Conservation (phyloP, 2,113 vertebrate species). For the Hydrochoerus hydrochaeris region DNA sequence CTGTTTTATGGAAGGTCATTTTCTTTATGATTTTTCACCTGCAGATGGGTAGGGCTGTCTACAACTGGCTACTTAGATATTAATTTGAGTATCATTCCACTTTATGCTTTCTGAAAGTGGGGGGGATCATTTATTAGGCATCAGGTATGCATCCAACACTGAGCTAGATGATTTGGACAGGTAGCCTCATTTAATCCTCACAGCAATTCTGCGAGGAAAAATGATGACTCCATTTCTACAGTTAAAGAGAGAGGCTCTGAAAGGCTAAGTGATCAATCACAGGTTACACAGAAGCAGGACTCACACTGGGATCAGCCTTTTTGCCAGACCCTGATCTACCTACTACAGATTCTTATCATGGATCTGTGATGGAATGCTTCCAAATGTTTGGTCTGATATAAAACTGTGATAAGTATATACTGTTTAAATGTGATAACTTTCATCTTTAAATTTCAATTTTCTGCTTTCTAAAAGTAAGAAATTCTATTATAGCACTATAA, state of each 20-base stretch:
- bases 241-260: neutral
- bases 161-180: neutral
- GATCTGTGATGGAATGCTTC: neutral
- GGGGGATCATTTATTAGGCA: neutral
- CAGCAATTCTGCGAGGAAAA: neutral
- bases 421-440: neutral
- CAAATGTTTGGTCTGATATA: neutral
- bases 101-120: neutral
- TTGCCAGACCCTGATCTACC: neutral
- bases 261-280: neutral
- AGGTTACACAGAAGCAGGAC: neutral
- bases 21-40: constrained; percentile 21
- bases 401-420: neutral
- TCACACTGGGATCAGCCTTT: neutral
- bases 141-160: neutral
- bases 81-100: neutral
- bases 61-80: neutral
- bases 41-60: neutral
- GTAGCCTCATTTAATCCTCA: neutral
- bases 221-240: constrained; percentile 11
- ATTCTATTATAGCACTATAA: neutral
- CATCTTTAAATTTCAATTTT: neutral
- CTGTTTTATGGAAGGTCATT: neutral
- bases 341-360: neutral
- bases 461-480: constrained; percentile 27